phyloP scores from a whole-genome alignment of 2,797 vertebrate species.

The Sylvilagus floridanus region DNA sequence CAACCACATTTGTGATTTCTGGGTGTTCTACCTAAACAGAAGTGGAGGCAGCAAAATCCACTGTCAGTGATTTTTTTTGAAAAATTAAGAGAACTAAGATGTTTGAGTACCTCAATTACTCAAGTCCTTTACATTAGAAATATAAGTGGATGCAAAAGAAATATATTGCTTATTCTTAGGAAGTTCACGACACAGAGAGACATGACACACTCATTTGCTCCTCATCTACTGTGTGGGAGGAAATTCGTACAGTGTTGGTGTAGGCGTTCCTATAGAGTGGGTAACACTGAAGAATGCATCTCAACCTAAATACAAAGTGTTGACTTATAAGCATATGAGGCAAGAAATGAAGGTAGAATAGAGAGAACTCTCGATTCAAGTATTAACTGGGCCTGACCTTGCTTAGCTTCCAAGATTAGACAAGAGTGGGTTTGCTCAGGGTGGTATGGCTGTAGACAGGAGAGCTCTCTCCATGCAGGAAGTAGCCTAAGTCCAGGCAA shows the following conservation, averaged over 20 bases:
- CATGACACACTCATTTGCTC: not conserved
- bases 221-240: not conserved
- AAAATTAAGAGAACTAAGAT: slow-evolving; percentile 23
- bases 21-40: slow-evolving; percentile 14
- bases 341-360: not conserved
- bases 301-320: not conserved
- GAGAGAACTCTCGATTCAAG: not conserved
- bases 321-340: not conserved
- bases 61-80: not conserved
- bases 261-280: not conserved
- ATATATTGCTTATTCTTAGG: slow-evolving; percentile 25
- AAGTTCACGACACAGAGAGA: not conserved
- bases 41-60: slow-evolving; percentile 6
- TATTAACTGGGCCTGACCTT: too few species aligned
- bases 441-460: too few species aligned
- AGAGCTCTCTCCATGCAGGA: not conserved
- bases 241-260: not conserved
- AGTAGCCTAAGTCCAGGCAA: not conserved
- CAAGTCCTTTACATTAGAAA: not conserved
- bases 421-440: too few species aligned
- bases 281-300: not conserved
- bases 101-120: not conserved
- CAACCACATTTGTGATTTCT: slow-evolving; percentile 49
- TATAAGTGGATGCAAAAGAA: not conserved
- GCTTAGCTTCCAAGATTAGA: too few species aligned